Evolutionary conservation across 2,113 vertebrate species (phyloP).

Genomic region (Panthera uncia): DNA sequence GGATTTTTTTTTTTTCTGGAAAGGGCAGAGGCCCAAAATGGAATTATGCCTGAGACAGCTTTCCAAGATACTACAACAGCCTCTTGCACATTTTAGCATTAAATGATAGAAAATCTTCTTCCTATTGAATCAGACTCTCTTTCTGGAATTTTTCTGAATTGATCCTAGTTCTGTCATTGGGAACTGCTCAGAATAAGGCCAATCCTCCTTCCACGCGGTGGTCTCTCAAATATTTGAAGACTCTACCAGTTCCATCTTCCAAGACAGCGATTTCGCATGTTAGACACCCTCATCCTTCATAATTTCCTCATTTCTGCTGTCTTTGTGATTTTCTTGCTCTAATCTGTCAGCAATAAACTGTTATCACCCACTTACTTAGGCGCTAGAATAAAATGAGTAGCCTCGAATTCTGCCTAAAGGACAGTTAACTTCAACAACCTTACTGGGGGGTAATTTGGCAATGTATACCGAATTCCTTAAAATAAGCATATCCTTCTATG

Average conservation of each 20-base stretch:
- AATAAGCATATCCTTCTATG: not conserved
- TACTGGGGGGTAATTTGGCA: not conserved
- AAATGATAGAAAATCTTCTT: not conserved
- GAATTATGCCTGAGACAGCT: not conserved
- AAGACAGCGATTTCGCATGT: not conserved
- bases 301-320: not conserved
- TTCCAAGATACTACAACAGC: not conserved
- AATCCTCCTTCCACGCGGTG: not conserved
- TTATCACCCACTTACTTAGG: not conserved
- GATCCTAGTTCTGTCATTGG: not conserved
- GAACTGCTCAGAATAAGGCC: not conserved
- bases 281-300: not conserved
- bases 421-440: not conserved
- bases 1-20: not conserved
- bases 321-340: not conserved
- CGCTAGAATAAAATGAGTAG: not conserved
- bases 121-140: not conserved
- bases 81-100: not conserved
- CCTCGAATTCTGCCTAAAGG: not conserved
- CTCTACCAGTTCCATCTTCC: not conserved
- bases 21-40: not conserved
- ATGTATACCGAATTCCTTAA: not conserved
- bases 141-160: not conserved
- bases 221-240: not conserved
- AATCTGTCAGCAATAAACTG: not conserved